phyloP scores from a whole-genome alignment of 2,888 invertebrate genomes.

The Nemoura dubitans region DNA sequence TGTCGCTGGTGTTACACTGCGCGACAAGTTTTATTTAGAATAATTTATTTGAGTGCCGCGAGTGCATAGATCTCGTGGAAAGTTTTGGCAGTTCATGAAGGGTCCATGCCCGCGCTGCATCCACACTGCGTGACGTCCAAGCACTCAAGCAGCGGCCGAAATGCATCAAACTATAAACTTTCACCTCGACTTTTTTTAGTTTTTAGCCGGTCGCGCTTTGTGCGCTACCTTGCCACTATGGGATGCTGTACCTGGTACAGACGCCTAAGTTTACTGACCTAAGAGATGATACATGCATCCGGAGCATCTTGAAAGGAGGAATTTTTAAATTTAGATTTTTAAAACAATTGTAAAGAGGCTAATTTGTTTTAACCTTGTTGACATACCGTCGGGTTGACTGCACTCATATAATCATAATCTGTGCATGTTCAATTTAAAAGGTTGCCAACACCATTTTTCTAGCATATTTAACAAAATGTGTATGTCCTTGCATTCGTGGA shows the following conservation, averaged over 20 bases:
- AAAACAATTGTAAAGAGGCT: not conserved
- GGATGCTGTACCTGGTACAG: not conserved
- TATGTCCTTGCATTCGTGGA: not conserved
- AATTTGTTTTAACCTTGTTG: conserved; percentile 8
- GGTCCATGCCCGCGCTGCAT: not conserved
- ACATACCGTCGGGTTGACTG: not conserved
- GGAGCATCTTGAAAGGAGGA: not conserved
- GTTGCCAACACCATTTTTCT: too few relatives aligned
- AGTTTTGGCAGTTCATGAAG: conserved; percentile 19
- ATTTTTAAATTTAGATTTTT: conserved; percentile 19
- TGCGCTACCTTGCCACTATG: not conserved
- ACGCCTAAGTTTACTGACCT: not conserved
- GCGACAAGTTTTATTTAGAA: not conserved
- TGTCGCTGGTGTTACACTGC: not conserved
- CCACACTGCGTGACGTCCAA: not conserved
- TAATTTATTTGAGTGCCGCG: not conserved
- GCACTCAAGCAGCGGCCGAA: conserved; percentile 1
- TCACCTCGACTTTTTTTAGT: conserved; percentile 22
- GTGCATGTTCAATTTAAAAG: too few relatives aligned
- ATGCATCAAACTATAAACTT: conserved; percentile 17
- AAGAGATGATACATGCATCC: not conserved
- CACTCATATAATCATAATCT: too few relatives aligned
- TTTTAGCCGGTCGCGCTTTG: too few relatives aligned
- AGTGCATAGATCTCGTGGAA: not conserved
- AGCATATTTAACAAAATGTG: not conserved